Percentiles rank a stretch among this genome's conserved stretches.
Conservation (phyloP, 2,888 invertebrate species). For the Cataglyphis rosenhaueri region DNA sequence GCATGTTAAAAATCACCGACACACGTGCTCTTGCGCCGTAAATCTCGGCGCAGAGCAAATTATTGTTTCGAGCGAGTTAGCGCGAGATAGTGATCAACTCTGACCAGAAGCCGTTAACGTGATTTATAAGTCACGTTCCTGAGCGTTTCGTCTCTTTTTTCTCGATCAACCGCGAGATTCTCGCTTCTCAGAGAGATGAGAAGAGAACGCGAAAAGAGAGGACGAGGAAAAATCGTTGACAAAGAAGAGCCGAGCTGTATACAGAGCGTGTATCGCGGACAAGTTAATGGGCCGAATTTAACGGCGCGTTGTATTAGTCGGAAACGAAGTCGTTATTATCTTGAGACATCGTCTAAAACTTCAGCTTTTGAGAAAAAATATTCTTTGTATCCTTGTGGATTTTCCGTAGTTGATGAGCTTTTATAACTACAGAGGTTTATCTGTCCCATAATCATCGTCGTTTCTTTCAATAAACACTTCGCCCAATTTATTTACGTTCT, state of each 20-base stretch:
- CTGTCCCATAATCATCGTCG: not conserved
- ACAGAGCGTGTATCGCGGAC: conserved; percentile 19
- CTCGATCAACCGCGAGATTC: conserved; percentile 27
- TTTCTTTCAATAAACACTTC: not conserved
- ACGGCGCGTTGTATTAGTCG: not conserved
- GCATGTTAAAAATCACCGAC: conserved; percentile 65
- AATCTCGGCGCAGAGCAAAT: conserved; percentile 65
- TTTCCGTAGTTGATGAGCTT: not conserved
- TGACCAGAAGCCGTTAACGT: conserved; percentile 57
- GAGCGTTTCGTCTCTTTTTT: conserved; percentile 45
- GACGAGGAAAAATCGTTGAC: conserved; percentile 38
- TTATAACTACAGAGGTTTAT: not conserved
- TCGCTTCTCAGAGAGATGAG: conserved; percentile 40
- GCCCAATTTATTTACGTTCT: not conserved
- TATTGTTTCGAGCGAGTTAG: conserved; percentile 58
- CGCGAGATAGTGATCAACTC: conserved; percentile 47
- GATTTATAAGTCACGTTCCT: conserved; percentile 49
- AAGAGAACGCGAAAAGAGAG: conserved; percentile 31
- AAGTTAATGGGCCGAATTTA: conserved; percentile 1
- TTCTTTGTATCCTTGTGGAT: not conserved
- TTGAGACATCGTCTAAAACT: not conserved
- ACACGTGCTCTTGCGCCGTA: conserved; percentile 35
- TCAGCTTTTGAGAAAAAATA: not conserved
- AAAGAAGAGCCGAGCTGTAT: conserved; percentile 47
- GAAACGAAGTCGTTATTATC: not conserved